Conservation (phyloP, 2,113 vertebrate genomes). For the Oncorhynchus gorbuscha region DNA sequence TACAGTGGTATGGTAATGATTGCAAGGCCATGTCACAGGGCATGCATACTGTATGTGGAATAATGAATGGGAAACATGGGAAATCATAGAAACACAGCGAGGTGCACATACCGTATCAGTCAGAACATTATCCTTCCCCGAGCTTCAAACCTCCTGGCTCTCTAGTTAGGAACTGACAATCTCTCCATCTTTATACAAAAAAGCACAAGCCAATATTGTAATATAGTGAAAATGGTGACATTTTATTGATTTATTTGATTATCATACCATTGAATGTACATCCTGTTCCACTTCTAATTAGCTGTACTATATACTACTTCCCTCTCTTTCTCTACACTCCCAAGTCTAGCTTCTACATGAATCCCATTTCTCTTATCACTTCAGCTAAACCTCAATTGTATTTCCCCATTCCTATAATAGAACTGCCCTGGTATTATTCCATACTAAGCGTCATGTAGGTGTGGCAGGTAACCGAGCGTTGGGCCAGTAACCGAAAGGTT, state of each 20-base stretch:
- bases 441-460: background rate
- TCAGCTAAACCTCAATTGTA: background rate
- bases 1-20: too few relatives aligned
- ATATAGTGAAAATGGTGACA: background rate
- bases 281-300: slow-evolving; percentile 33
- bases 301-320: slow-evolving; percentile 19
- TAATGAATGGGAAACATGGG: too few relatives aligned
- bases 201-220: background rate
- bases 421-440: background rate
- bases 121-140: background rate
- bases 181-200: background rate
- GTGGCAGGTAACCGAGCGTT: too few relatives aligned
- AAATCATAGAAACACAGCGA: too few relatives aligned
- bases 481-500: too few relatives aligned
- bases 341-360: slow-evolving; percentile 31
- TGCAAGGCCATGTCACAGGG: too few relatives aligned
- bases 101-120: background rate
- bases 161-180: background rate
- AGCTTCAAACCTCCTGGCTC: background rate
- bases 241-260: background rate
- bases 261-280: slow-evolving; percentile 25
- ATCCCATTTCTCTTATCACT: slow-evolving; percentile 13
- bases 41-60: too few relatives aligned
- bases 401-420: background rate
- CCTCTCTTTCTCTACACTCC: background rate